Percentiles rank a stretch among this genome's conserved stretches.
These are phyloP conservation scores for Bubalus kerabau DNA, from an alignment of 2,113 vertebrate species.

Conservation along the genomic window DNA sequence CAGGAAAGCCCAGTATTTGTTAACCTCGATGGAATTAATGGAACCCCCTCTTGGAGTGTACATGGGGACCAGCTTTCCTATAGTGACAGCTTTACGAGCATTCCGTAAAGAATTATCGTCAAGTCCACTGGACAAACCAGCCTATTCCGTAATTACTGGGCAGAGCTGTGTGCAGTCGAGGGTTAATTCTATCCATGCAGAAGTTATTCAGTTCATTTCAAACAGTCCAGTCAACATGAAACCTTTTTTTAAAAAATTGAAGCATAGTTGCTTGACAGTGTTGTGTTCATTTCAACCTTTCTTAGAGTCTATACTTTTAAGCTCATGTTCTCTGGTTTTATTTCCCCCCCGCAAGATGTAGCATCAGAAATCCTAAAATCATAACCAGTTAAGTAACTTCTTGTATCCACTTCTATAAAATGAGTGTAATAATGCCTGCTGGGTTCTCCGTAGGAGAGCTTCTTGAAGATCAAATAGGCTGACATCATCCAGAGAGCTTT, in stretches of 20 bases:
- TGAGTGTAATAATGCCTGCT: not conserved
- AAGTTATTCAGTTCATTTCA: not conserved
- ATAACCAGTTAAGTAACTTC: not conserved
- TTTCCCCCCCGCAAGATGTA: not conserved
- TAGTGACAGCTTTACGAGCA: not conserved
- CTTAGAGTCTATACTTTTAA: fast-evolving
- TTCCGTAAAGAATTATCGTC: not conserved
- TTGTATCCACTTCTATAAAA: not conserved
- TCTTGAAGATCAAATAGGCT: not conserved
- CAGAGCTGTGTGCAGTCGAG: not conserved
- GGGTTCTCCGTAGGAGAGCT: not conserved
- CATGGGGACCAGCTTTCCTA: not conserved
- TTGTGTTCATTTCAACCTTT: not conserved
- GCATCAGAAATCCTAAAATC: not conserved
- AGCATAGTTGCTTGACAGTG: not conserved
- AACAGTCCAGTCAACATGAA: not conserved
- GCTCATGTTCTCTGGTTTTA: not conserved
- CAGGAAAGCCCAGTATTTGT: not conserved
- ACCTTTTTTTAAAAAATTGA: not conserved
- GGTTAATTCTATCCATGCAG: not conserved
- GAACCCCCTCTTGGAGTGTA: not conserved
- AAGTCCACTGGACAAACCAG: not conserved
- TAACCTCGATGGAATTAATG: not conserved
- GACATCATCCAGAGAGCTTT: not conserved
- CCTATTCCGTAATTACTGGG: not conserved